Percentiles rank a stretch among this genome's conserved stretches.
Conservation (phyloP, 2,888 invertebrate species). For the Xestobium rufovillosum region DNA sequence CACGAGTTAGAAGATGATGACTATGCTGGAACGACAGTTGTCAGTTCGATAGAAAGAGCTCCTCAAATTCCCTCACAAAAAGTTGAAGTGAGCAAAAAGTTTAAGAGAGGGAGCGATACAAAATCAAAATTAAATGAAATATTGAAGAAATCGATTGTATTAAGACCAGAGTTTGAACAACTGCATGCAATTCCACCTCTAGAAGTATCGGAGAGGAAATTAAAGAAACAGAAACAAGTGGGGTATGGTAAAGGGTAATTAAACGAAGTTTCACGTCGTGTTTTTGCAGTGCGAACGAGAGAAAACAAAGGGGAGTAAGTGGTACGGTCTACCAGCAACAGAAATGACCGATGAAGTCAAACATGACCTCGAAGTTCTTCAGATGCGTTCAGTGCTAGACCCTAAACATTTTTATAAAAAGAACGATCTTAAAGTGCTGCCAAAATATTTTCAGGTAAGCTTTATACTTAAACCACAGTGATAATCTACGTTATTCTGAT, state of each 20-base stretch:
- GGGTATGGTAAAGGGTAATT: constrained; percentile 4
- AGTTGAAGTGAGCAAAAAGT: too few relatives aligned
- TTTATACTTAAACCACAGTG: constrained; percentile 6
- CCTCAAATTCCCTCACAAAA: too few relatives aligned
- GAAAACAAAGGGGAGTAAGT: constrained; percentile 76
- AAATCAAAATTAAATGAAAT: constrained; percentile 53
- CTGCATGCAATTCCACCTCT: constrained; percentile 54
- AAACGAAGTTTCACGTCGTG: constrained; percentile 7
- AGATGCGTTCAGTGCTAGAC: constrained; percentile 88
- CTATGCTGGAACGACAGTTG: too few relatives aligned
- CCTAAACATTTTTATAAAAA: constrained; percentile 94
- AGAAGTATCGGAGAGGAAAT: constrained; percentile 49
- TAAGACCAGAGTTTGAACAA: constrained; percentile 61
- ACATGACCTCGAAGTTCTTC: constrained; percentile 80
- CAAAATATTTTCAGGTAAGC: constrained; percentile 87
- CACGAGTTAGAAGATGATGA: too few relatives aligned
- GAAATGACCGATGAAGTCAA: constrained; percentile 84
- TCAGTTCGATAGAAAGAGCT: too few relatives aligned
- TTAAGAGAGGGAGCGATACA: too few relatives aligned
- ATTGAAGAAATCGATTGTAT: constrained; percentile 53
- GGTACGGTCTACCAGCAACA: constrained; percentile 85
- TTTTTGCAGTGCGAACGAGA: constrained; percentile 58
- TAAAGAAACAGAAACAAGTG: constrained; percentile 53
- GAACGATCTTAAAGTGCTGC: constrained; percentile 75
- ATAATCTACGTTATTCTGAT: constrained; percentile 10